Conservation (phyloP, 2,113 vertebrate genomes). For the Probosciger aterrimus region DNA sequence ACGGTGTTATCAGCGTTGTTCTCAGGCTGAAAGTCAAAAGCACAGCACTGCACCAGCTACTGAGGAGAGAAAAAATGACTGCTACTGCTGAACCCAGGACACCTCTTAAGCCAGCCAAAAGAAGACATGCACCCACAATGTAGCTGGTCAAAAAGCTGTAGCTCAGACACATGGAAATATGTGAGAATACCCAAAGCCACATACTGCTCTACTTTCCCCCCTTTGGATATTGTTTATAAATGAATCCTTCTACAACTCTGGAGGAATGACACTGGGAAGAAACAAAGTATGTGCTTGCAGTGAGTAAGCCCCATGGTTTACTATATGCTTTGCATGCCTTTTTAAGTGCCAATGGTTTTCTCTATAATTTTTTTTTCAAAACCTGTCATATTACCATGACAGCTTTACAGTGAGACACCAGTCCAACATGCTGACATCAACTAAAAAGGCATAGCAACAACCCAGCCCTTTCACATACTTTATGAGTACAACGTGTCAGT, state of each 20-base stretch:
- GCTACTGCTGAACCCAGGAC: too few species aligned
- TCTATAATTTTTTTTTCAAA: background rate
- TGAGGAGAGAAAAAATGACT: too few species aligned
- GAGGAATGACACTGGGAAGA: background rate
- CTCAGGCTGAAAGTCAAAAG: too few species aligned
- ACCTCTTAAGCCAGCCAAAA: background rate
- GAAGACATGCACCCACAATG: background rate
- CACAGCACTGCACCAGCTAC: too few species aligned
- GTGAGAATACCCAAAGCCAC: background rate
- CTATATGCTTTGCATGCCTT: background rate
- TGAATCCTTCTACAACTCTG: background rate
- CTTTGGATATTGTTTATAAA: background rate
- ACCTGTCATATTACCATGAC: slow-evolving; percentile 13
- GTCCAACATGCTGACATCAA: background rate
- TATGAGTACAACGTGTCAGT: background rate
- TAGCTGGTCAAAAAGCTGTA: background rate
- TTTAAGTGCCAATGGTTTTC: background rate
- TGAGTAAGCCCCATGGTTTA: background rate
- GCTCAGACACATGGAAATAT: background rate
- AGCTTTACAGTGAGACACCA: slow-evolving; percentile 27
- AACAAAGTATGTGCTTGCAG: background rate
- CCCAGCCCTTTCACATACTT: background rate
- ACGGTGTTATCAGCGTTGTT: too few species aligned
- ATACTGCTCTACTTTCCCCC: background rate
- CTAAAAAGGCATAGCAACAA: slow-evolving; percentile 7